Conservation (phyloP, 2,888 invertebrate genomes). For the Unio delphinus region DNA sequence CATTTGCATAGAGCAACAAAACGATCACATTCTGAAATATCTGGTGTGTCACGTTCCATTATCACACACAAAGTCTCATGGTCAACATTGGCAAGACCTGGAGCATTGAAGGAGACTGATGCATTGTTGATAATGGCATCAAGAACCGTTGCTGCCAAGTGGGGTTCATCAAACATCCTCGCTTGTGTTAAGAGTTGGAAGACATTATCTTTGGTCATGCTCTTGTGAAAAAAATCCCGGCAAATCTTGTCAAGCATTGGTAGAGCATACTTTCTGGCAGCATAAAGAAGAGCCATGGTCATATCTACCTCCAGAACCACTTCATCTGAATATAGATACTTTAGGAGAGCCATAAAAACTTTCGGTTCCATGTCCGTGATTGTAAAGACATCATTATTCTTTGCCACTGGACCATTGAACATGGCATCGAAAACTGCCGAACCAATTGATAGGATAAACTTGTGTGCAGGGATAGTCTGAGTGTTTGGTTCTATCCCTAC, state of each 20-base stretch:
- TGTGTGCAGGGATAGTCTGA: slow-evolving; percentile 79
- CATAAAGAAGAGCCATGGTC: slow-evolving; percentile 88
- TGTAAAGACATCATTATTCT: slow-evolving; percentile 77
- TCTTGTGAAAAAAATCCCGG: slow-evolving; percentile 83
- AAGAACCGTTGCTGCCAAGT: slow-evolving; percentile 84
- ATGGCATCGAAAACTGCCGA: slow-evolving; percentile 90
- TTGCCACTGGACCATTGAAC: slow-evolving; percentile 80
- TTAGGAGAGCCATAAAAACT: slow-evolving; percentile 83
- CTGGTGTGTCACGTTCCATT: slow-evolving; percentile 83
- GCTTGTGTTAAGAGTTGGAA: slow-evolving; percentile 84
- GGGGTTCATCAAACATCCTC: slow-evolving; percentile 86
- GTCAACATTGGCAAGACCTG: slow-evolving; percentile 86
- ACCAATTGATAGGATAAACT: slow-evolving; percentile 84
- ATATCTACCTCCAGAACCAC: slow-evolving; percentile 87
- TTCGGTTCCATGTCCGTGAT: slow-evolving; percentile 88
- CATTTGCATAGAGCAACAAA: slow-evolving; percentile 76
- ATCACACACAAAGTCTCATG: slow-evolving; percentile 84
- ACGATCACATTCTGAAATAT: slow-evolving; percentile 84
- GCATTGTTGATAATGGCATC: slow-evolving; percentile 89
- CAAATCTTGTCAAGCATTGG: slow-evolving; percentile 87
- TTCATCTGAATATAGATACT: slow-evolving; percentile 83
- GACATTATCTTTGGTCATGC: slow-evolving; percentile 86
- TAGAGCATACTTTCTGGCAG: slow-evolving; percentile 90
- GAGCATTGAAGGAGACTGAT: slow-evolving; percentile 83
- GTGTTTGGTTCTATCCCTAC: slow-evolving; percentile 80